phyloP scores from a whole-genome alignment of 2,113 vertebrate species.

The Pimephales promelas region DNA sequence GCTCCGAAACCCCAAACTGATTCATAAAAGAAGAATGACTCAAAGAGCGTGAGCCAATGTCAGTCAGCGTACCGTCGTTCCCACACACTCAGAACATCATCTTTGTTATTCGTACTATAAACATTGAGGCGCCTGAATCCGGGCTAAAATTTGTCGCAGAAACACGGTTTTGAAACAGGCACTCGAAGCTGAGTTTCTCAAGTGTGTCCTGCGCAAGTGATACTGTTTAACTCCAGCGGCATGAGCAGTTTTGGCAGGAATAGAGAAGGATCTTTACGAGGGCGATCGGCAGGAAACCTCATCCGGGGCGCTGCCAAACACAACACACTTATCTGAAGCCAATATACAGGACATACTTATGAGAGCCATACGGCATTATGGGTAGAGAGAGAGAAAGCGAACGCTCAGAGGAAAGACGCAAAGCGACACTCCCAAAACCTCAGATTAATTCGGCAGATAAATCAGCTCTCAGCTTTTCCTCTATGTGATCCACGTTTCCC shows the following conservation, averaged over 20 bases:
- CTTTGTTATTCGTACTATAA: constrained; percentile 13
- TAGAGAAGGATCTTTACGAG: constrained; percentile 21
- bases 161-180: constrained; percentile 9
- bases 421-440: constrained; percentile 58
- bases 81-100: background rate
- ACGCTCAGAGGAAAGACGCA: constrained; percentile 49
- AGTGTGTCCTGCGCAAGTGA: background rate
- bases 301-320: constrained; percentile 13
- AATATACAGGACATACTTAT: constrained; percentile 25
- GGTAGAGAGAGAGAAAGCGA: constrained; percentile 29
- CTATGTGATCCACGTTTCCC: constrained; percentile 61
- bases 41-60: constrained; percentile 13
- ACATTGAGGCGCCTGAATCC: background rate
- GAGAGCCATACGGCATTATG: background rate
- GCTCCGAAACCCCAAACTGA: constrained; percentile 25
- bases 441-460: constrained; percentile 68
- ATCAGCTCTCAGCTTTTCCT: constrained; percentile 60
- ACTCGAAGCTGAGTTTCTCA: background rate
- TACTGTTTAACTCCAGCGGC: background rate
- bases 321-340: constrained; percentile 28
- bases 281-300: constrained; percentile 25
- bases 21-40: constrained; percentile 19
- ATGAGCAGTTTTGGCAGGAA: background rate
- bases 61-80: background rate
- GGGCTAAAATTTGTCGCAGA: background rate